A percentile compares a stretch with the other conserved stretches of the same genome.
Conservation (phyloP, 2,797 vertebrate species). For the Ctenosaura bakeri region DNA sequence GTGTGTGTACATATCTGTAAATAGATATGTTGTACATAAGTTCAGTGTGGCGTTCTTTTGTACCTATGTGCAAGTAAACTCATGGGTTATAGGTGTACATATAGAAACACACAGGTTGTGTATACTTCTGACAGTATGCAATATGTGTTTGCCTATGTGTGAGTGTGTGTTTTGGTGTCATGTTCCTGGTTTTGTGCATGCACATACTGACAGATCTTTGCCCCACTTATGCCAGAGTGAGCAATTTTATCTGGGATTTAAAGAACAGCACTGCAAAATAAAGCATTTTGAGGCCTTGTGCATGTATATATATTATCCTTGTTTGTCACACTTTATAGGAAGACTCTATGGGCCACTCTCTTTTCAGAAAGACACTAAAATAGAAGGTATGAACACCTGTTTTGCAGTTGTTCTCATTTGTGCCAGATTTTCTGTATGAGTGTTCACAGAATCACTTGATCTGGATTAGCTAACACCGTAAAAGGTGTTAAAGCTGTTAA, state of each 20-base stretch:
- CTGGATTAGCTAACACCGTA: background rate
- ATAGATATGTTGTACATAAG: constrained; percentile 16
- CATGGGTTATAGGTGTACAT: background rate
- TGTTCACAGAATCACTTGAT: background rate
- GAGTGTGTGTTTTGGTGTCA: constrained; percentile 37
- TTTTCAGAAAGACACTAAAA: background rate
- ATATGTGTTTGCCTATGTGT: background rate
- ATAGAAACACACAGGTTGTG: constrained; percentile 21
- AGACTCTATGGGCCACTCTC: background rate
- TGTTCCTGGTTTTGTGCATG: background rate
- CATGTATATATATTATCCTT: background rate
- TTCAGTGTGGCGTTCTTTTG: constrained; percentile 7
- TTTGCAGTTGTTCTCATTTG: background rate
- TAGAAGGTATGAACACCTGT: background rate
- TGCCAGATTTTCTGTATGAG: background rate
- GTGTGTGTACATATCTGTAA: constrained; percentile 22
- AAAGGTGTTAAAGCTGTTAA: background rate
- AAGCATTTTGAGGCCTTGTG: background rate
- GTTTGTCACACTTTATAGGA: background rate
- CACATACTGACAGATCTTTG: constrained; percentile 19
- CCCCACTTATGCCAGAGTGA: background rate
- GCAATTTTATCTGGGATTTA: background rate
- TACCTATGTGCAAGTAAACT: constrained; percentile 6
- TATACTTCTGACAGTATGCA: background rate
- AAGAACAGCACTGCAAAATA: background rate